Base-by-base conservation (phyloP, 2,888 invertebrate genomes). In the Vesta saturnalis region DNA sequence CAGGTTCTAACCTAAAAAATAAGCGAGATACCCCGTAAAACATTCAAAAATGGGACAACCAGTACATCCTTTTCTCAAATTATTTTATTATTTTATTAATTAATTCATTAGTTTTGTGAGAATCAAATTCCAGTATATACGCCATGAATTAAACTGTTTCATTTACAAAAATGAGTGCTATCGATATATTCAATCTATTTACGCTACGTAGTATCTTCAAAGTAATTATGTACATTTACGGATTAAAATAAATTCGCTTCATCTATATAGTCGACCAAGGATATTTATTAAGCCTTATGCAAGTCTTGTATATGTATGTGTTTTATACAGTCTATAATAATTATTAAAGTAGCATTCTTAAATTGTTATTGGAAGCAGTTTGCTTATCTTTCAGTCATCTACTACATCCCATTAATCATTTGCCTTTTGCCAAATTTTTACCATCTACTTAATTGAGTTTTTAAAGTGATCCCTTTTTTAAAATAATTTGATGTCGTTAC, bases 381-480 rank as follows among this genome's bases (percentile, higher is more conserved):
- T 18, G 49, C 55, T 62, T 62, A 62, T 62, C 62, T 55, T 21
- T 55, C n/a, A 16, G 60, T 55, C 62, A 56, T 62, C 62, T 23
- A 30, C 21, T 39, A 35, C 16, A 52, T 61, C 62, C 39, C 19
- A 62, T 43, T 62, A 49, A 47, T 52, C 22, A 60, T 52, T 59
- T 35, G 23, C 30, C 56, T 14, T 52, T 35, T 35, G 56, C 56
- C 56, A 56, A 56, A 56, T 30, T 56, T 56, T 19, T 12, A 19
- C 52, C 52, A 52, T 52, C 4, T n/a, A 52, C 19, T 52, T 52
- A 52, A 52, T 52, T 52, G 52, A 52, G 52, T 52, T 52, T 52
- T 52, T 52, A 52, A 52, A 19, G 12, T n/a, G 39, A 39, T 39
- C 39, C 39, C 39, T 39, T 39, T n/a, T 39, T 39, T 3, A 3